Evolutionary conservation across 2,797 vertebrate genomes (phyloP), one percentile per base, ranked within the genome.

Genomic region (Clarias fuscus): DNA sequence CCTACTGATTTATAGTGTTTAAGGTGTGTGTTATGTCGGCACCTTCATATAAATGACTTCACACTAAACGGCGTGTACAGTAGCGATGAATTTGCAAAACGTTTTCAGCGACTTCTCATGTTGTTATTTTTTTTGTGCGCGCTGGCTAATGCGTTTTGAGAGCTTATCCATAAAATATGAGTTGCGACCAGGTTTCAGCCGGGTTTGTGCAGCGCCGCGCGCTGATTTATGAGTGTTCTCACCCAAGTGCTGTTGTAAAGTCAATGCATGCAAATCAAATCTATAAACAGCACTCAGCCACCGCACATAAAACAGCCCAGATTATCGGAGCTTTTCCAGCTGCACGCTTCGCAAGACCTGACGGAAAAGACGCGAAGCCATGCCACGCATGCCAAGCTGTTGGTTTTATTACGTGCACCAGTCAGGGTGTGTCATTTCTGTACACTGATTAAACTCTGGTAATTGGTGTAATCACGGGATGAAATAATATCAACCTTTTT

Each of bases 281-380:
- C 82, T 85, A 88, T 84, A 88, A 90, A 90, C 37, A 83, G 67
- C 85, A 85, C 83, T 87, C 86, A 84, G 82, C 75, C 68, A n/a
- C n/a, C 3, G 58, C 68, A 62, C 70, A 86, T 75, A 79, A 84
- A 82, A 88, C 80, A 24, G 20, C 43, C 59, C 71, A 22, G 84
- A 88, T 87, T 84, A 61, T 76, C 43, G 14, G 56, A 75, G 81
- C 82, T 65, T 70, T 80, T 86, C 67, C 72, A 86, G 72, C 61
- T 33, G 62, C 17, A 10, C 22, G 87, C 71, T 82, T 87, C 59
- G 73, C 33, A 82, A 67, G 58, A 76, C 65, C 64, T 62, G 68
- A 80, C 18, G 27, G 70, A 80, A 80, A 78, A 37, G 27, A 59
- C 27, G 71, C 53, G 6, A 33, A 71, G 76, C 75, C 53, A 67